These are phyloP conservation scores for Thereva unica DNA, from an alignment of 2,888 invertebrate species.

Conservation along the genomic window DNA sequence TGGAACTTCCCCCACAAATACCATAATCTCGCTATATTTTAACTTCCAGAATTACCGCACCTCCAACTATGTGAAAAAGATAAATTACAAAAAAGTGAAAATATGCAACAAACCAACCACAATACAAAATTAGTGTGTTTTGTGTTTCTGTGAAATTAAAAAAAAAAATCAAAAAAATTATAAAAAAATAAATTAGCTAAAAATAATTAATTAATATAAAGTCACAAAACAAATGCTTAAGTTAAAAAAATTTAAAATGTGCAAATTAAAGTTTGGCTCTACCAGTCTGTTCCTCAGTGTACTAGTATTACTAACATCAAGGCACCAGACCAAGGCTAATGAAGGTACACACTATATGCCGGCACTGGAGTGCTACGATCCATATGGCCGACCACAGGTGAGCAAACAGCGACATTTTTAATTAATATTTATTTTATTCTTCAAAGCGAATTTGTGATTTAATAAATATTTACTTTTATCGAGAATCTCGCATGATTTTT, in stretches of 20 bases:
- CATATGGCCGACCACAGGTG: constrained; percentile 63
- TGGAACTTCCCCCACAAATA: too few relatives aligned
- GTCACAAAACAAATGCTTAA: constrained; percentile 4
- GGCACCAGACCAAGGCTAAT: constrained; percentile 44
- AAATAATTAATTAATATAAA: too few relatives aligned
- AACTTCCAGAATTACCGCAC: too few relatives aligned
- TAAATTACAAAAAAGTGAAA: too few relatives aligned
- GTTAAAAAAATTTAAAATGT: constrained; percentile 47
- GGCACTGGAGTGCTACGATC: constrained; percentile 61
- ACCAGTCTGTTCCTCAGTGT: constrained; percentile 46
- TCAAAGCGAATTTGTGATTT: neutral
- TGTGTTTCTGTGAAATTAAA: too few relatives aligned
- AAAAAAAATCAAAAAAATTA: too few relatives aligned
- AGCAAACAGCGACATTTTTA: constrained; percentile 41
- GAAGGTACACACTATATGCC: constrained; percentile 54
- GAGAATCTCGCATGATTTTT: neutral
- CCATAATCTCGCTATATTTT: too few relatives aligned
- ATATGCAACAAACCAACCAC: too few relatives aligned
- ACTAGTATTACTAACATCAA: constrained; percentile 42
- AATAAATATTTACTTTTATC: neutral
- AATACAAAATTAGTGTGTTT: too few relatives aligned
- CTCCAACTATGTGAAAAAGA: too few relatives aligned
- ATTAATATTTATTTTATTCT: neutral
- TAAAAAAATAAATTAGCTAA: too few relatives aligned
- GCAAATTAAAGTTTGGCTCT: constrained; percentile 52